Conservation (phyloP, 2,797 vertebrate genomes). For the Lophius americanus region DNA sequence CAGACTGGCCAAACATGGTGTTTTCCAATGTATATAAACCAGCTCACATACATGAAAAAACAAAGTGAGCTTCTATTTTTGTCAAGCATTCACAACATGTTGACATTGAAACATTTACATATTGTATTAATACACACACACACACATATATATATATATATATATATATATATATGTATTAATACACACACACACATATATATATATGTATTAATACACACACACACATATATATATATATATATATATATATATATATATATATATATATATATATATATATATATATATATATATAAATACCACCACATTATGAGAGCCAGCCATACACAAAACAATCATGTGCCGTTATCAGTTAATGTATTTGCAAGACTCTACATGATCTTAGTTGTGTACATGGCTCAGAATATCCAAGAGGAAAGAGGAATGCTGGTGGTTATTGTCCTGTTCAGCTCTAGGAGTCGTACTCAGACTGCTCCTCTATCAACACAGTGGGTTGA, state of each 20-base stretch:
- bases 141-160: too few relatives aligned
- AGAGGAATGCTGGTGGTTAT: constrained; percentile 62
- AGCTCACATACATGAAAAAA: background rate
- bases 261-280: too few relatives aligned
- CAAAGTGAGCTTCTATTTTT: background rate
- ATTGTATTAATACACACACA: too few relatives aligned
- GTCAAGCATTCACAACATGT: background rate
- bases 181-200: too few relatives aligned
- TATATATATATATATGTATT: too few relatives aligned
- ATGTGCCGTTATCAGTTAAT: constrained; percentile 18
- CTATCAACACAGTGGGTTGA: constrained; percentile 79
- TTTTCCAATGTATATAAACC: background rate
- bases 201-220: too few relatives aligned
- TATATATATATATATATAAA: background rate
- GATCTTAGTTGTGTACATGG: constrained; percentile 42
- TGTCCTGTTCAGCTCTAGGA: constrained; percentile 72
- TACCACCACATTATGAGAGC: constrained; percentile 36
- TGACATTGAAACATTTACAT: background rate
- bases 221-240: too few relatives aligned
- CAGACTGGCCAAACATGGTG: background rate
- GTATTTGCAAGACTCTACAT: constrained; percentile 35
- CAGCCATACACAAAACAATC: constrained; percentile 31
- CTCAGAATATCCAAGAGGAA: constrained; percentile 46
- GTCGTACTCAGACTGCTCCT: constrained; percentile 75
- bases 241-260: too few relatives aligned